Conservation (phyloP, 1,140 invertebrate species). For the Carcinoscorpius rotundicauda region DNA sequence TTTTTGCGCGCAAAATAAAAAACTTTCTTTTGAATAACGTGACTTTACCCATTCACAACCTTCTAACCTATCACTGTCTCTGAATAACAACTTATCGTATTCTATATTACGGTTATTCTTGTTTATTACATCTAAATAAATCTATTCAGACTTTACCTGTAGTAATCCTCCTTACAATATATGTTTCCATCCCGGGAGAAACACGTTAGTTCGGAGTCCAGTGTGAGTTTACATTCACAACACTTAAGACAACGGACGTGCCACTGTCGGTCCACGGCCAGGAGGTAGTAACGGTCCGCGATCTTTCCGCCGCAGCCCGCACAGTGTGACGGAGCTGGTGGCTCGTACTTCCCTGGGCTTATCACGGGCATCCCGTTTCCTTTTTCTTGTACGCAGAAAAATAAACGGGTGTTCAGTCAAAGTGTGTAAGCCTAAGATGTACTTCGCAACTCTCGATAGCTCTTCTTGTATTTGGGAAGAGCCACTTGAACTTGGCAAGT, state of each 20-base stretch:
- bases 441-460: too few species aligned
- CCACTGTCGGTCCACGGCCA: slow-evolving; percentile 79
- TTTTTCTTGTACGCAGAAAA: neutral
- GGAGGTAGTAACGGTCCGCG: slow-evolving; percentile 74
- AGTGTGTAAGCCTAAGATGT: too few species aligned
- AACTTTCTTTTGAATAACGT: too few species aligned
- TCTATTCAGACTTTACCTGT: slow-evolving; percentile 52
- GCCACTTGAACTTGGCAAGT: too few species aligned
- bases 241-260: slow-evolving; percentile 66
- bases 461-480: too few species aligned
- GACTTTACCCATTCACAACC: too few species aligned
- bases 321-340: slow-evolving; percentile 36
- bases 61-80: too few species aligned
- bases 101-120: too few species aligned
- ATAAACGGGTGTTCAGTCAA: too few species aligned
- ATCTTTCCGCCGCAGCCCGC: slow-evolving; percentile 71
- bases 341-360: slow-evolving; percentile 15
- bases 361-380: slow-evolving; percentile 12
- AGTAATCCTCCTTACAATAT: slow-evolving; percentile 95
- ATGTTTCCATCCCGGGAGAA: slow-evolving; percentile 88
- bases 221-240: slow-evolving; percentile 65
- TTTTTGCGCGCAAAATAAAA: too few species aligned
- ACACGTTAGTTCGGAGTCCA: slow-evolving; percentile 86
- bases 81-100: too few species aligned
- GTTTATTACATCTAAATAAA: too few species aligned